Evolutionary conservation across 1,140 invertebrate species (phyloP), one percentile per base, ranked within the genome.

Genomic region (Drosophila persimilis): DNA sequence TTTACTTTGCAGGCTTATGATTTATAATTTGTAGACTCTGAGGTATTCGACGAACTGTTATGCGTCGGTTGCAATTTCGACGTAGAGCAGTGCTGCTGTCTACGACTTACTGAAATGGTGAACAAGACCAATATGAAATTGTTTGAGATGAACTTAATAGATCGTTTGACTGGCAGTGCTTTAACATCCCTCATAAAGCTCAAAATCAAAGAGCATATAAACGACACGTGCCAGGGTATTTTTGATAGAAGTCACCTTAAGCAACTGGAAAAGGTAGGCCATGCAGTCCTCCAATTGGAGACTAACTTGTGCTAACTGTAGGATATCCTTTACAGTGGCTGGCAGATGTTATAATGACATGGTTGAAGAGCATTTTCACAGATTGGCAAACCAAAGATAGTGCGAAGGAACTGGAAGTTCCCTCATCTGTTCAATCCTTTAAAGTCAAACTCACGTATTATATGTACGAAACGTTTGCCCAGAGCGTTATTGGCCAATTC

Each of bases 381-480:
- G 93, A 92, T 44, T 94, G 94, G 61, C 81, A 62, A 51, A 26
- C 92, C 20, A 93, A 92, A 91, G 93, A 92, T 46, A 91, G 92
- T 50, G 81, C 90, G 39, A 91, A 93, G 76, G 92, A 92, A 58
- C 92, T 92, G 47, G 92, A 93, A 90, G 93, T 93, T 57, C 92
- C 92, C 15, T 92, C 93, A 80, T 93, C 93, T 31, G 93, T 95
- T 58, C 91, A 93, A 55, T 94, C 94, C 65, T 96, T 96, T 77
- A 95, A 95, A 77, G 93, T 95, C 47, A 97, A 97, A 89, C 91
- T 99, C n/a, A 94, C 93, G 17, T 96, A 97, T 90, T 96, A 95
- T 90, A 93, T 99, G 50, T 97, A 96, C 89, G 96, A 98, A 91
- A 96, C 95, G 7, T 99, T 98, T 86, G 97, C 96, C 13, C 95